Base-by-base conservation (phyloP, 2,888 invertebrate genomes). In the Erannis defoliaria region DNA sequence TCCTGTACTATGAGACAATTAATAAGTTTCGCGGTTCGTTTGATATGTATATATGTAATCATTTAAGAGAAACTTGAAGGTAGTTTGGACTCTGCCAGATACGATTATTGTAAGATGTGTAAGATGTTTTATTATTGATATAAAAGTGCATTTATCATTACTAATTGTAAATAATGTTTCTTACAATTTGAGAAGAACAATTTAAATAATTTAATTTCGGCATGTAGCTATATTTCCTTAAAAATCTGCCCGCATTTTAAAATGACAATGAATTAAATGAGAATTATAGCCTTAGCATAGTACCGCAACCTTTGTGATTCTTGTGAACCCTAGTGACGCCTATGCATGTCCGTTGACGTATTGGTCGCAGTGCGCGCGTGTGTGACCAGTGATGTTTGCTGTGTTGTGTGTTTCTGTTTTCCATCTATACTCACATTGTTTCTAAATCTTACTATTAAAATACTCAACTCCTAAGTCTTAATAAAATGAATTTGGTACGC, bases 331-430 rank as follows among this genome's bases (percentile, higher is more conserved):
- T 62, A 50, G 53, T 66, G 70, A 64, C 64, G 55, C 55, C 61
- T 65, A 46, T 59, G 55, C 55, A 40, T 63, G 55, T 50, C 55
- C 68, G 62, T 62, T 64, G 57, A 51, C 53, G 55, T 58, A 42
- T 40, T 38, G 10, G 37, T 14, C 40, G 29, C 18, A 12, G 38
- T 35, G 53, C 33, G 57, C 26, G 21, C 18, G 50, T 58, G 43
- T 18, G 42, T 43, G 3, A 35, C 21, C 45, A 31, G 42, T 51
- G 37, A 14, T 19, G 19, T 35, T 29, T 49, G 29, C 38, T 50
- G 40, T 45, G 35, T 37, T n/a, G n/a, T 26, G 57, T 57, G 50
- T 26, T 50, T 49, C 14, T 42, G 33, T 35, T 45, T 37, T 51
- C 10, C 18, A 16, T 38, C 40, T 50, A n/a, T 50, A 43, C 29